These are phyloP conservation scores for Amblyraja radiata DNA, from an alignment of 2,797 vertebrate genomes.

Conservation along the genomic window DNA sequence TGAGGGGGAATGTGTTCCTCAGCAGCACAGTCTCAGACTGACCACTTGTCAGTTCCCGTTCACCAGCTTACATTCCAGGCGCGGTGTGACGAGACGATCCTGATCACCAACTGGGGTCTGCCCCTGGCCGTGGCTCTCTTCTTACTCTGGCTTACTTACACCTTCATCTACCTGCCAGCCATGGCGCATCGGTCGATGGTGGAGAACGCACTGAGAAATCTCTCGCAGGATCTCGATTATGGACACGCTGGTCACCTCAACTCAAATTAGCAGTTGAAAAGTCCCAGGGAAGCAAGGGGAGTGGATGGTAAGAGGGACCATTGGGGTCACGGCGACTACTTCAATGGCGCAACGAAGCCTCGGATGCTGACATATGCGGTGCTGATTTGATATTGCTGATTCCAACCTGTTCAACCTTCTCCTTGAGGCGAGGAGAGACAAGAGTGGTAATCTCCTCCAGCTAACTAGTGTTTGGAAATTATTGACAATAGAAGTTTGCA, in stretches of 20 bases:
- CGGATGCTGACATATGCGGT: not conserved
- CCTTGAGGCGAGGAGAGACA: not conserved
- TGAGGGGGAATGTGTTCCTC: slow-evolving; percentile 3
- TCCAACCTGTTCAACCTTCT: not conserved
- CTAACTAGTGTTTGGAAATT: not conserved
- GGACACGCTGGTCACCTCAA: slow-evolving; percentile 41
- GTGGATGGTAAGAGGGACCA: slow-evolving; percentile 25
- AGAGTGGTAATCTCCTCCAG: not conserved
- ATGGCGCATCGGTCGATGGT: slow-evolving; percentile 55
- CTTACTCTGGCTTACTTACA: slow-evolving; percentile 57
- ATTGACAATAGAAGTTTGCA: too few species aligned
- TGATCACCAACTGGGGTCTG: slow-evolving; percentile 62
- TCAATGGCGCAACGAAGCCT: not conserved
- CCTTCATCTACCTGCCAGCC: slow-evolving; percentile 64
- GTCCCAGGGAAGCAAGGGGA: not conserved
- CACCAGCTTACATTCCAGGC: slow-evolving; percentile 61
- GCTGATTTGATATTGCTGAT: not conserved
- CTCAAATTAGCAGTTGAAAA: slow-evolving; percentile 44
- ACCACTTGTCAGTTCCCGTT: slow-evolving; percentile 43
- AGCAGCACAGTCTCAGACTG: not conserved
- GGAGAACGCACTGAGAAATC: slow-evolving; percentile 54
- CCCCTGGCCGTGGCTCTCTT: slow-evolving; percentile 59
- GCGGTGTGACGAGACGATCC: slow-evolving; percentile 60
- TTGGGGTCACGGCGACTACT: not conserved
- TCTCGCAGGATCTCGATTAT: slow-evolving; percentile 43